These are phyloP conservation scores for Macropis europaea DNA, from an alignment of 2,888 invertebrate species.

Conservation along the genomic window DNA sequence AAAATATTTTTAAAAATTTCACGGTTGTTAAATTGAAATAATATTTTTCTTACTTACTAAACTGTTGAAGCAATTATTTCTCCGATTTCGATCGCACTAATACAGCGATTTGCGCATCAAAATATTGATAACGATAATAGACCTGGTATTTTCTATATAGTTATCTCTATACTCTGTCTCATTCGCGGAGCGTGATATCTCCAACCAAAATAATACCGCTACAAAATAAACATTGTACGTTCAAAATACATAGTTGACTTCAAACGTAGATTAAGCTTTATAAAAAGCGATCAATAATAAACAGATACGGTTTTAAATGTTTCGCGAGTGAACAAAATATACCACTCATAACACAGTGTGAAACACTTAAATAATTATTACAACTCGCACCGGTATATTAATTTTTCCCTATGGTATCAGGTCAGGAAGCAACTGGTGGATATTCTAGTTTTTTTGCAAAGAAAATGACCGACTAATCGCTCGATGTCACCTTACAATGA, in stretches of 20 bases:
- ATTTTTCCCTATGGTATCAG: too few species aligned
- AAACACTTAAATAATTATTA: too few species aligned
- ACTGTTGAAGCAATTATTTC: too few species aligned
- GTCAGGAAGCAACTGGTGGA: not conserved
- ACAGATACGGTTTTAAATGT: too few species aligned
- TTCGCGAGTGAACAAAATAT: too few species aligned
- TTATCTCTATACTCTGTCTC: slow-evolving; percentile 1
- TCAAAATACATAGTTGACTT: not conserved
- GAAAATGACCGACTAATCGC: slow-evolving; percentile 23
- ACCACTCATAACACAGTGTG: too few species aligned
- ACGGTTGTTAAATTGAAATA: too few species aligned
- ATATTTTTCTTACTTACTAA: too few species aligned
- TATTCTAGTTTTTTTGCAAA: not conserved
- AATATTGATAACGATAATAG: slow-evolving; percentile 28
- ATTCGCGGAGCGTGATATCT: not conserved
- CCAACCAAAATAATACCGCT: not conserved
- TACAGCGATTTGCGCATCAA: not conserved
- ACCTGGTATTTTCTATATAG: not conserved
- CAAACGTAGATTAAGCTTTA: not conserved
- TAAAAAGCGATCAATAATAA: too few species aligned
- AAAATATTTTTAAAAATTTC: too few species aligned
- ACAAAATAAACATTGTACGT: slow-evolving; percentile 1
- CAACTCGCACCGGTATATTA: too few species aligned
- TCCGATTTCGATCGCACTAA: not conserved
- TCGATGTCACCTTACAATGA: slow-evolving; percentile 44